Evolutionary conservation across 2,888 invertebrate genomes (phyloP).

Genomic region (Hartigia nigra): DNA sequence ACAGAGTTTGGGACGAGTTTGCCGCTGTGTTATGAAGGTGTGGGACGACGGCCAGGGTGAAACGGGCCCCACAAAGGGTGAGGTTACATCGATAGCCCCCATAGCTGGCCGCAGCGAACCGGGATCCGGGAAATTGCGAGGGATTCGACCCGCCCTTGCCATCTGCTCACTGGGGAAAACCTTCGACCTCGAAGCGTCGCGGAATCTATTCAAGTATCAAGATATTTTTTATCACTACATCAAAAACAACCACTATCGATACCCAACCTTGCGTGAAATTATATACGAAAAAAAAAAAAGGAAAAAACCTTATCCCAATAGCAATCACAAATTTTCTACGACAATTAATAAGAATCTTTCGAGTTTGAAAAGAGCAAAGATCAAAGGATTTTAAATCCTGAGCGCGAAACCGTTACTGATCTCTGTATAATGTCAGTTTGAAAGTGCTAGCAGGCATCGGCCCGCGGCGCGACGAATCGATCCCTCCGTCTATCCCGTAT

Average conservation of each 20-base stretch:
- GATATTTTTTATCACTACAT: background rate
- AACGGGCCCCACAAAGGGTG: background rate
- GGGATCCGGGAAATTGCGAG: background rate
- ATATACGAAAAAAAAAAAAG: background rate
- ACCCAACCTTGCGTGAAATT: background rate
- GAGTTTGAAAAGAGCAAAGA: background rate
- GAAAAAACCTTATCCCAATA: too few relatives aligned
- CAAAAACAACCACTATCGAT: background rate
- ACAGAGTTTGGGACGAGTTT: background rate
- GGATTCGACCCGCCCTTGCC: background rate
- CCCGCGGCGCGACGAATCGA: constrained; percentile 63
- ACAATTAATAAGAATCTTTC: background rate
- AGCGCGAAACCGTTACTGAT: background rate
- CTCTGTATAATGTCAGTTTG: constrained; percentile 47
- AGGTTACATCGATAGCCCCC: background rate
- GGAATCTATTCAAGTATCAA: background rate
- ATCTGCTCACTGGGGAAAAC: background rate
- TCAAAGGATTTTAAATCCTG: background rate
- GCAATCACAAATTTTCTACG: background rate
- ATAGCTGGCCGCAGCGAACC: background rate
- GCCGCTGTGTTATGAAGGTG: background rate
- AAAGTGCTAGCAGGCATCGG: constrained; percentile 57
- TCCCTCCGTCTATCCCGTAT: constrained; percentile 41
- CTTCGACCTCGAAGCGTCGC: background rate
- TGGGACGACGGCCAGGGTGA: background rate